Evolutionary conservation across 2,888 invertebrate species (phyloP), one percentile per base, ranked within the genome.

Genomic region (Patella ulyssiponensis): DNA sequence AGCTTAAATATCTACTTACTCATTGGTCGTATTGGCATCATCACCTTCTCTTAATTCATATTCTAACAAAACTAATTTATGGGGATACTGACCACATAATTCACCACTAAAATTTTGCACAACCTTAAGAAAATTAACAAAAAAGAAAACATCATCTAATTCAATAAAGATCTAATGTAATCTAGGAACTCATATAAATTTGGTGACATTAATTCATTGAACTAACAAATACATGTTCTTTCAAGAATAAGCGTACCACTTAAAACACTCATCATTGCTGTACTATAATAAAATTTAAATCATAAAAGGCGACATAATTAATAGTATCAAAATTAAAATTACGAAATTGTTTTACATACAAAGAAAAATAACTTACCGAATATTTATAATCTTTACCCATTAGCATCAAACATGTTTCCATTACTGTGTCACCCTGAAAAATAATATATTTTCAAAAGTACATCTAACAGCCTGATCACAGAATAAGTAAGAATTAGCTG

Each of bases 351-450:
- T 75, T 27, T 12, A 74, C 7, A 56, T 44, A 73, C 5, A 17
- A 23, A 44, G 54, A 72, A 52, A 51, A 27, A 27, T 53, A 72
- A 85, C 89, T 87, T 84, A 91, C 91, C 51, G 90, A 85, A 78
- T 86, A 87, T 84, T 93, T 94, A 90, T 95, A 95, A 91, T 96
- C 95, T 82, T 94, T 91, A 85, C 94, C 93, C 87, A 95, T 94
- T 23, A 96, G 92, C 71, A 93, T 91, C 84, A 94, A 92, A 90
- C 95, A 95, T 90, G 93, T 93, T 86, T 94, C 87, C 82, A 89
- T 86, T 44, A 91, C 87, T 44, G 85, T 86, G 75, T 90, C 88
- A 79, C 84, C 85, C 91, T 91, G 85, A 53, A 88, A 86, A 74
- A 44, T 7, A 44, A 44, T 44, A 44, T 44, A 5, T 44, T 7